These are phyloP conservation scores for Patiria pectinifera DNA, from an alignment of 53 echinoderm and acorn worm species.

Conservation along the genomic window DNA sequence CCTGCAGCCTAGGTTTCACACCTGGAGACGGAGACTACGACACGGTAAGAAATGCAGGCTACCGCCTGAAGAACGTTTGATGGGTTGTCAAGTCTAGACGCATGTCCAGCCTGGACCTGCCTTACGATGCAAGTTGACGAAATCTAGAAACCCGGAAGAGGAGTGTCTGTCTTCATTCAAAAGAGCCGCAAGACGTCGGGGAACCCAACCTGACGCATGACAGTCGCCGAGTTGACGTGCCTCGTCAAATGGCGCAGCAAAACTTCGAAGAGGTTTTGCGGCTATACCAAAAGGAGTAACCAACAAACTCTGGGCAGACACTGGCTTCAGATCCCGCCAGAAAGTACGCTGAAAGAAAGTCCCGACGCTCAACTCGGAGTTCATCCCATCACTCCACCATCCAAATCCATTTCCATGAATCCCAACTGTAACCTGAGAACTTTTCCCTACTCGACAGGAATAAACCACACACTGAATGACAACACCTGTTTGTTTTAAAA, in stretches of 20 bases:
- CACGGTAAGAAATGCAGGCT: constrained; percentile 59
- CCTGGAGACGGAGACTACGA: constrained; percentile 14
- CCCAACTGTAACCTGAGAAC: constrained; percentile 27
- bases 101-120: background rate
- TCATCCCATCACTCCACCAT: constrained; percentile 44
- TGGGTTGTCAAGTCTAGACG: constrained; percentile 18
- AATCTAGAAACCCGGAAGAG: background rate
- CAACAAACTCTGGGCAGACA: background rate
- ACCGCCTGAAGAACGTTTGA: background rate
- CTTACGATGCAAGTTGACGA: background rate
- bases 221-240: background rate
- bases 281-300: background rate
- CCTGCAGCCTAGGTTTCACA: constrained; percentile 19
- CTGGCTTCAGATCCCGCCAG: background rate
- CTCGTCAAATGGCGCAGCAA: background rate
- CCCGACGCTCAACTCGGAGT: background rate
- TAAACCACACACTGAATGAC: constrained; percentile 5
- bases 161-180: constrained; percentile 46
- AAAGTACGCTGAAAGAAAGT: background rate
- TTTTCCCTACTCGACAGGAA: constrained; percentile 3
- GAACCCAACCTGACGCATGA: background rate
- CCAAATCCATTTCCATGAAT: constrained; percentile 53
- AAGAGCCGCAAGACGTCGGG: background rate
- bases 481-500: constrained; percentile 41
- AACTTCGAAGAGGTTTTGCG: background rate